Base-by-base conservation (phyloP, 2,888 invertebrate genomes). In the Amiota minor region DNA sequence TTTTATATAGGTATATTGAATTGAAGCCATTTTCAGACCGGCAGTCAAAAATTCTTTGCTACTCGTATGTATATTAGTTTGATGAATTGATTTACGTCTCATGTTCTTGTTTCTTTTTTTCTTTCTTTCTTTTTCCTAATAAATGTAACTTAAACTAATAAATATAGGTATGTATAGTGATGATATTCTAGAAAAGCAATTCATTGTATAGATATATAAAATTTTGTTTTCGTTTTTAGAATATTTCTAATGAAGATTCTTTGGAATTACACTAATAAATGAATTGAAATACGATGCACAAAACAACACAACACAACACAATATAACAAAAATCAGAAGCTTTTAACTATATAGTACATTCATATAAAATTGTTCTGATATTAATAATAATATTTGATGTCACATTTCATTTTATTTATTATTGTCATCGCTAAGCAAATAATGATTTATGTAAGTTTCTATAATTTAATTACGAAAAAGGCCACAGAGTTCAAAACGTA, bases 11-110 rank as follows among this genome's bases (percentile, higher is more conserved):
- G 35, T 35, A 35, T 35, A 35, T 35, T 35, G 35, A 35, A 35
- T 73, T 78, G 76, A 70, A 72, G 81, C 83, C 85, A 74, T 82
- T 83, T 83, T 83, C 81, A 77, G 85, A 83, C 83, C 77, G 83
- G 81, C 81, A 83, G 85, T 83, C 83, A 78, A 79, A 72, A 82
- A 77, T 83, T 84, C 83, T 79, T 80, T 80, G 76, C 80, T 50
- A 50, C 6, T 23, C 1, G 1, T 23, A 23, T 23, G 1, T 2
- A 2, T 23, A 23, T 23, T n/a, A 14, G 16, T 59, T 12, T 20
- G 59, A 59, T 59, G 59, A 20, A 2, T 59, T 18, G 59, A 59
- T 14, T 59, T 14, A 18, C 35, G 35, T 35, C 35, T 35, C 55
- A 55, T 55, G 16, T n/a, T n/a, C 55, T 10, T 55, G n/a, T 55